Conservation (phyloP, 2,888 invertebrate genomes). For the Chymomyza fuscimana region DNA sequence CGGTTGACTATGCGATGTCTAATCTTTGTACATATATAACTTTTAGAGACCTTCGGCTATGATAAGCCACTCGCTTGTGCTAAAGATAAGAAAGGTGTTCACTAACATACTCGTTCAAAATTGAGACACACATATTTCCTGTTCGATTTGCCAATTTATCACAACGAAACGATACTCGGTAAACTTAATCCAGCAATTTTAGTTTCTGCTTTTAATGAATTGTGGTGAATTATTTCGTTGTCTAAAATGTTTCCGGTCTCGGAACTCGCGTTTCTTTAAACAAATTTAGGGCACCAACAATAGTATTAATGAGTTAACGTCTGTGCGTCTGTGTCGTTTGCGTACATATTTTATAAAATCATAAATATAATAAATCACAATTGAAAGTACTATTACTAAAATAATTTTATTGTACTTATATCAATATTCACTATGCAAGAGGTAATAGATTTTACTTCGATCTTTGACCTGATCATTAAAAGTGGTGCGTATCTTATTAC, state of each 20-base stretch:
- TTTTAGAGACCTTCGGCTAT: background rate
- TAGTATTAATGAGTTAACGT: background rate
- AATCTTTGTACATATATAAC: background rate
- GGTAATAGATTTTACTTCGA: constrained; percentile 59
- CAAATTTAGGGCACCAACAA: background rate
- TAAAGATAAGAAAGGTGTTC: background rate
- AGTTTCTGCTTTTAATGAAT: too few species aligned
- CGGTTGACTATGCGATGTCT: background rate
- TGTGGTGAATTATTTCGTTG: background rate
- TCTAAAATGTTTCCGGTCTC: background rate
- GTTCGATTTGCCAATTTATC: background rate
- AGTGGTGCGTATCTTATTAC: constrained; percentile 53
- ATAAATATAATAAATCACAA: background rate
- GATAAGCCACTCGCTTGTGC: background rate
- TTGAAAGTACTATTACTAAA: background rate
- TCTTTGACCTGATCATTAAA: constrained; percentile 69
- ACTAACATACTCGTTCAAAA: background rate
- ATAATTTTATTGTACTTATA: too few species aligned
- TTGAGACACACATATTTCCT: background rate
- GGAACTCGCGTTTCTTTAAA: background rate
- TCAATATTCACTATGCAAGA: constrained; percentile 49
- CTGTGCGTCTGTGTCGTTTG: background rate
- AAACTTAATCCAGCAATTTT: background rate
- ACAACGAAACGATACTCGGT: background rate
- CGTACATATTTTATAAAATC: background rate